A percentile compares a stretch with the other conserved stretches of the same genome.
phyloP scores from a whole-genome alignment of 2,797 vertebrate species.

The Gymnothorax javanicus region DNA sequence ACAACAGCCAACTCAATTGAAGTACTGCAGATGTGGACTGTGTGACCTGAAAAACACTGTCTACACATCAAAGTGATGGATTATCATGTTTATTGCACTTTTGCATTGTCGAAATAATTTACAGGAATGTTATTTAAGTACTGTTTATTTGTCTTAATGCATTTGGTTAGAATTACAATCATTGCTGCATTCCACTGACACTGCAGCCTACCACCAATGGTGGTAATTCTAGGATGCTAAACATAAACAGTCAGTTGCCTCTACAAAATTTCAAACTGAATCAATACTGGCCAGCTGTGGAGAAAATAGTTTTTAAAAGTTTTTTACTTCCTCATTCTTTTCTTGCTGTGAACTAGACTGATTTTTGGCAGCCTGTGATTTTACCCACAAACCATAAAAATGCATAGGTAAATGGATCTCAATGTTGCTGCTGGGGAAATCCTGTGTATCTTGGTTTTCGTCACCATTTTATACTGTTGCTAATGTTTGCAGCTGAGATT shows the following conservation, averaged over 20 bases:
- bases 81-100: not conserved
- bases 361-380: not conserved
- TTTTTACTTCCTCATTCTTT: not conserved
- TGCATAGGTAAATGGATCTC: too few species aligned
- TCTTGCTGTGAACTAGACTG: not conserved
- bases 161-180: not conserved
- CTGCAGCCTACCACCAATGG: not conserved
- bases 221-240: not conserved
- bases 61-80: constrained; percentile 7
- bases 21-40: not conserved
- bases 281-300: not conserved
- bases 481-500: too few species aligned
- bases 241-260: not conserved
- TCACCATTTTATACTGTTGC: too few species aligned
- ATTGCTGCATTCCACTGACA: not conserved
- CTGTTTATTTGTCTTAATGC: not conserved
- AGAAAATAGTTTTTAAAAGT: not conserved
- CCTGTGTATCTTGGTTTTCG: too few species aligned
- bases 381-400: not conserved
- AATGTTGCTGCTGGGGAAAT: too few species aligned
- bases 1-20: not conserved
- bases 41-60: constrained; percentile 9
- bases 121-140: not conserved
- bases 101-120: not conserved
- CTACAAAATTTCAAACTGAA: not conserved